These are phyloP conservation scores for Drosophila monieri DNA, from an alignment of 2,888 invertebrate genomes.

Conservation along the genomic window DNA sequence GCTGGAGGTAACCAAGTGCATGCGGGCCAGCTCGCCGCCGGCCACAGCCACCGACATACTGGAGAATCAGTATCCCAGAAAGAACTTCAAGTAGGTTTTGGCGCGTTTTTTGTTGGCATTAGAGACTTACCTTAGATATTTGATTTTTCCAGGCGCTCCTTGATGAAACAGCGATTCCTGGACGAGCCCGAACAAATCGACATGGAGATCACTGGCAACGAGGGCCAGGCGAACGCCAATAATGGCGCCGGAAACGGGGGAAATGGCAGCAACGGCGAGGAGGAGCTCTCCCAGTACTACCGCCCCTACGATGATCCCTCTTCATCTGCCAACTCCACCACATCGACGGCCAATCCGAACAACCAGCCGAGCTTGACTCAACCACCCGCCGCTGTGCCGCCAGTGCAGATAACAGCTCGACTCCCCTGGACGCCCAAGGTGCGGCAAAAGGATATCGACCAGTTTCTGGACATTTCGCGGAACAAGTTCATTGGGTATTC, in stretches of 20 bases:
- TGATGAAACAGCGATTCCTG: conserved; percentile 96
- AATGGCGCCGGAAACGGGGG: conserved; percentile 60
- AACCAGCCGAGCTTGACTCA: conserved; percentile 75
- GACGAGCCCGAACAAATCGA: conserved; percentile 91
- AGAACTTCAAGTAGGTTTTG: conserved; percentile 87
- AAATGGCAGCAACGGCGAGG: conserved; percentile 83
- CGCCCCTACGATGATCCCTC: conserved; percentile 84
- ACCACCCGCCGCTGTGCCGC: conserved; percentile 67
- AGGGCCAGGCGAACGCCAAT: conserved; percentile 71
- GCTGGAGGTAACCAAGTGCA: conserved; percentile 94
- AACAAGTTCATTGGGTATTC: conserved; percentile 98
- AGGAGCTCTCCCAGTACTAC: conserved; percentile 83
- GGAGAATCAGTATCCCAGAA: conserved; percentile 92
- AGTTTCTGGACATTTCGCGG: conserved; percentile 94
- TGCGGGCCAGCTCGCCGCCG: conserved; percentile 98
- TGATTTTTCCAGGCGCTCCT: conserved; percentile 82
- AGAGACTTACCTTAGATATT: background rate
- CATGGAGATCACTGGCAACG: conserved; percentile 87
- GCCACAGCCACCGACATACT: conserved; percentile 95
- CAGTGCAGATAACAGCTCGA: conserved; percentile 83
- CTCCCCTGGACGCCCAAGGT: conserved; percentile 99
- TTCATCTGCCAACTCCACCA: conserved; percentile 69
- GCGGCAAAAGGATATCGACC: conserved; percentile 95
- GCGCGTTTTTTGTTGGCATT: background rate
- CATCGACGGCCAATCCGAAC: conserved; percentile 77